Evolutionary conservation across 2,888 invertebrate species (phyloP).

Genomic region (Desoria tigrina): DNA sequence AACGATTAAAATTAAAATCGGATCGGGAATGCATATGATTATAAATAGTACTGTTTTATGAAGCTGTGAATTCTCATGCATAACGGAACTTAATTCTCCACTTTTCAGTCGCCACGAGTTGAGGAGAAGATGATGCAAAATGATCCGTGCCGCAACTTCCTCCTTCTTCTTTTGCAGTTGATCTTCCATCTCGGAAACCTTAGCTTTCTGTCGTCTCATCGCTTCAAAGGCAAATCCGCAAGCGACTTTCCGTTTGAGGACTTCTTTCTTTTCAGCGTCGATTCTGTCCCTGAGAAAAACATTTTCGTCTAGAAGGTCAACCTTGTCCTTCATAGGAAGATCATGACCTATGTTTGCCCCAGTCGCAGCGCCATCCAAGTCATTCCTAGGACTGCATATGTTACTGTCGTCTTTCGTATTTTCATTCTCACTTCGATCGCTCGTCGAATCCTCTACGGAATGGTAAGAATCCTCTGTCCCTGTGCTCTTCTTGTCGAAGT

Average conservation of each 20-base stretch:
- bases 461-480: too few species aligned
- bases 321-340: neutral
- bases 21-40: too few species aligned
- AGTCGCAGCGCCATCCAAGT: neutral
- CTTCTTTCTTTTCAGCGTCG: slow-evolving; percentile 11
- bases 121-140: slow-evolving; percentile 37
- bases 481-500: too few species aligned
- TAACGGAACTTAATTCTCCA: slow-evolving; percentile 22
- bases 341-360: neutral
- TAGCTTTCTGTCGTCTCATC: slow-evolving; percentile 6
- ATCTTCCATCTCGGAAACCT: slow-evolving; percentile 16
- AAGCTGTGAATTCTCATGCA: slow-evolving; percentile 26
- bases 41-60: slow-evolving; percentile 32
- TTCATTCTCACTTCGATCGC: too few species aligned
- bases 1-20: neutral
- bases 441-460: too few species aligned
- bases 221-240: slow-evolving; percentile 23
- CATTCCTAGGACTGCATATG: neutral
- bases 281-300: slow-evolving; percentile 15
- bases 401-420: too few species aligned
- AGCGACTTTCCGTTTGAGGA: slow-evolving; percentile 14
- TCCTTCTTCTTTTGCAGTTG: slow-evolving; percentile 8
- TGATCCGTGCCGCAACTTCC: slow-evolving; percentile 33
- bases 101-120: slow-evolving; percentile 29
- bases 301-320: slow-evolving; percentile 16